A percentile compares a stretch with the other conserved stretches of the same genome.
Evolutionary conservation across 2,113 vertebrate genomes (phyloP).

Genomic region (Taurulus bubalis): DNA sequence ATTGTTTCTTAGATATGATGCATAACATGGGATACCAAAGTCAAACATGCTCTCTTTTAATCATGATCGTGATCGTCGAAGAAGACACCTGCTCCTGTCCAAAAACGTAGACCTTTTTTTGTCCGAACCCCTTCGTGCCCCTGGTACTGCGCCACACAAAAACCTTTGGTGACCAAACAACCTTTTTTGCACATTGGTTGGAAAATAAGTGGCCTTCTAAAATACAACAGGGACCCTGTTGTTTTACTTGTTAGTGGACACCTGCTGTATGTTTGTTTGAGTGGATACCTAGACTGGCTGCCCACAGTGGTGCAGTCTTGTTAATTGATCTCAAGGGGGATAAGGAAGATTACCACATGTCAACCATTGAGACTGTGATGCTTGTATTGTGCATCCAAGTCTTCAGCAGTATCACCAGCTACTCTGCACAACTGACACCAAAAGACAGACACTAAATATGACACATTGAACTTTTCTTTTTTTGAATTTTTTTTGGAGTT

Average conservation of each 20-base stretch:
- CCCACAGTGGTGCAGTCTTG: not conserved
- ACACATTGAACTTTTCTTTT: not conserved
- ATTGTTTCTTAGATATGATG: not conserved
- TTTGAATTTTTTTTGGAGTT: not conserved
- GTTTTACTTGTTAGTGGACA: no score
- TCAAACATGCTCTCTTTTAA: no score
- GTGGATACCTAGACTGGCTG: not conserved
- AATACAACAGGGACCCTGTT: not conserved
- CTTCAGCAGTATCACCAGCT: not conserved
- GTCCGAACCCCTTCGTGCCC: no score
- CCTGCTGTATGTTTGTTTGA: not conserved
- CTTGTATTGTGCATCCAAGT: no score
- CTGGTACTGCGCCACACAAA: no score
- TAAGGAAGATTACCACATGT: not conserved
- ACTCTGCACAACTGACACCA: not conserved
- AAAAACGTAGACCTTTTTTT: no score
- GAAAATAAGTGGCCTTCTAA: not conserved
- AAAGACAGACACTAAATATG: not conserved
- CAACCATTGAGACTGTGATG: not conserved
- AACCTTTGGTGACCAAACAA: not conserved
- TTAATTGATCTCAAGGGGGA: constrained; percentile 1
- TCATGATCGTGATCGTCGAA: no score
- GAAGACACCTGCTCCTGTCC: no score
- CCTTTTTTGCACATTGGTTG: not conserved
- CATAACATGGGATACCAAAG: not conserved